Evolutionary conservation across 2,797 vertebrate species (phyloP), one percentile per base, ranked within the genome.

Genomic region (Scomberomorus guttatus): DNA sequence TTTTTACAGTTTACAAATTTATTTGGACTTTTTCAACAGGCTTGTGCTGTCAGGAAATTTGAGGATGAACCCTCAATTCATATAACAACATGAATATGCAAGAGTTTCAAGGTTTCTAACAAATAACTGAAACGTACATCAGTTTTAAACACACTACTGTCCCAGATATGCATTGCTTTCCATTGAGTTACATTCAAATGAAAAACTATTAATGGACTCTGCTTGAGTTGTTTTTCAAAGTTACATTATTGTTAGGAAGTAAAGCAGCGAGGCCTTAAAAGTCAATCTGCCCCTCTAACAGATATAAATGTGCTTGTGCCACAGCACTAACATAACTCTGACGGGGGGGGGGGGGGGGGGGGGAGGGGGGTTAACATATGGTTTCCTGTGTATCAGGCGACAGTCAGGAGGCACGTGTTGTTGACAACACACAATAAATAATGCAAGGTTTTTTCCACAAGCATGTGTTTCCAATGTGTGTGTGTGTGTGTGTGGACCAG

Each of bases 391-490:
- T n/a, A 67, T 73, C n/a, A 27, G 57, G 59, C 0, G 51, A 52
- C 71, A 48, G 60, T 79, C 50, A 27, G 27, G 22, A 70, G 54
- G 25, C 83, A 60, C 34, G 34, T 81, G 85, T 81, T 77, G 55
- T 57, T 75, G 58, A 71, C 67, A 82, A 55, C 71, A 72, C 2
- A 24, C 59, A 37, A 78, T 90, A 82, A 91, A 90, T 90, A 81
- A 87, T 90, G 87, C 82, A 90, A 25, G n/a, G 17, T 13, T 50
- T 72, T 71, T 37, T 46, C 81, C 68, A 57, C 64, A 34, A 87
- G 54, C 81, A 75, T 61, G 59, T 83, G 85, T 81, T 83, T 72
- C 37, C 24, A 14, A 15, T 27, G 56, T 52, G 24, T n/a, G 25
- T 65, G 32, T 46, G 55, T 37, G 24, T 42, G 1, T 34, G 58